A percentile compares a stretch with the other conserved stretches of the same genome.
phyloP scores from a whole-genome alignment of 2,797 vertebrate species.

The Mus caroli region DNA sequence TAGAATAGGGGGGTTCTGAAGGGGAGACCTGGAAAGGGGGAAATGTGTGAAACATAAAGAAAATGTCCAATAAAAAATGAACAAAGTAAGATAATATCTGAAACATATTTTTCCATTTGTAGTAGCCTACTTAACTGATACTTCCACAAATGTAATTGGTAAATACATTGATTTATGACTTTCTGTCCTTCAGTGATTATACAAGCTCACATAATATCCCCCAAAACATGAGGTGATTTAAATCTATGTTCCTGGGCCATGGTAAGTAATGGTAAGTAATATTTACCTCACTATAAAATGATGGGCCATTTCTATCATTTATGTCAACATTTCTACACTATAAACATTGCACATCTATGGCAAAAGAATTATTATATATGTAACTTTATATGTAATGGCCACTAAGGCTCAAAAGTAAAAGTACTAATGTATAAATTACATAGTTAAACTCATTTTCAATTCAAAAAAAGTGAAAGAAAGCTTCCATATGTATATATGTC shows the following conservation, averaged over 20 bases:
- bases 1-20: too few relatives aligned
- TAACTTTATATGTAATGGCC: background rate
- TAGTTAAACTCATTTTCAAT: background rate
- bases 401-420: slow-evolving; percentile 42
- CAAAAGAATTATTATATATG: slow-evolving; percentile 18
- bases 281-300: background rate
- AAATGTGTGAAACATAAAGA: too few relatives aligned
- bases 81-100: background rate
- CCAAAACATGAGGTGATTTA: background rate
- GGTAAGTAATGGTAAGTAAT: background rate
- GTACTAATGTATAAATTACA: slow-evolving; percentile 7
- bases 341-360: background rate
- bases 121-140: background rate
- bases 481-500: background rate
- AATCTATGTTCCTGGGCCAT: background rate
- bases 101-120: background rate
- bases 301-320: background rate
- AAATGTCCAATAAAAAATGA: too few relatives aligned
- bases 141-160: background rate
- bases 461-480: background rate
- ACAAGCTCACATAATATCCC: background rate
- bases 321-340: background rate
- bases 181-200: background rate
- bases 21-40: too few relatives aligned
- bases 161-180: background rate